Evolutionary conservation across 2,113 vertebrate species (phyloP), one percentile per base, ranked within the genome.

Genomic region (Zosterops hypoxanthus): DNA sequence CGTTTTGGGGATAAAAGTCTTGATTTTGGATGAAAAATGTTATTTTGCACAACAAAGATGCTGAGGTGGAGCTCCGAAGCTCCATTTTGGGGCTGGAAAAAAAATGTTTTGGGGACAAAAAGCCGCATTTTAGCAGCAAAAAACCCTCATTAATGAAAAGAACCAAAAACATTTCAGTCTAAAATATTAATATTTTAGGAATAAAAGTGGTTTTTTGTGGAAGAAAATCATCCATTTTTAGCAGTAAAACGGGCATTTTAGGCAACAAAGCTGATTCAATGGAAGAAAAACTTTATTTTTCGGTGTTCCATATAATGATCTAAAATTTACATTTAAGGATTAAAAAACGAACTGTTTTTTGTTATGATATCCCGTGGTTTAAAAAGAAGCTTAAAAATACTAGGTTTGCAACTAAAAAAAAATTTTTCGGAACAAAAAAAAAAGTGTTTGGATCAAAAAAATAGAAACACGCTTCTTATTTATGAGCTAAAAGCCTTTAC

Each of bases 211-310:
- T 41, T 25, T 24, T 31, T 14, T 15, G 1, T 5, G 10, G 0
- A 12, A 2, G 0, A 0, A n/a, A 19, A 28, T 23, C 0, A 9
- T 8, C 1, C 0, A 3, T 6, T 9, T 14, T 14, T 0, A 12
- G 9, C 2, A 1, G 2, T 0, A 33, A 24, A 39, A 41, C 18
- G 0, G 1, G 2, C 2, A 13, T 31, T 34, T 25, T 1, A 44
- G 3, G 4, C 8, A 56, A 82, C 24, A 78, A 82, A 66, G 12
- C 6, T 26, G 4, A 11, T 1, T 14, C 1, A 0, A 6, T 3
- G 4, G 6, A 3, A 1, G 0, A 29, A 44, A 47, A 21, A 1
- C 2, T 8, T 20, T 1, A 4, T 13, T 39, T 18, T 50, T 4
- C 1, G 2, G 7, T 7, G 1, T 4, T 3, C 2, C 14, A 23